Evolutionary conservation across 1,140 invertebrate species (phyloP), one percentile per base, ranked within the genome.

Genomic region (Coenobita brevimanus): DNA sequence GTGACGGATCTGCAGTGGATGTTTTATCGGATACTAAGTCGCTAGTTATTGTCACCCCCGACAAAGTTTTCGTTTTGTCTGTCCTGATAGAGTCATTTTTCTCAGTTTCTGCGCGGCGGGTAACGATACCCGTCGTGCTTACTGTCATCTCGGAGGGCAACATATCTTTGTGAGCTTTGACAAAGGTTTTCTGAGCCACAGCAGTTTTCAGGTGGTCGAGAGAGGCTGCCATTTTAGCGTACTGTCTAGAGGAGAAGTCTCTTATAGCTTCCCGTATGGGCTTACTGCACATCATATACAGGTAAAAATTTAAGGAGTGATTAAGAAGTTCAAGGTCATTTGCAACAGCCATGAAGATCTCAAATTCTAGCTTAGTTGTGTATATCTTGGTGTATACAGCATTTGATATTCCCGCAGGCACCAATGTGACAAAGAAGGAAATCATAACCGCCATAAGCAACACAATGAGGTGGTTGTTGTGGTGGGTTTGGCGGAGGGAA

Each of bases 271-370:
- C 71, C 6, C 89, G 43, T 10, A 90, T 81, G n/a, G 86, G 75
- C 46, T 82, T 90, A 36, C 91, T 92, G 64, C 91, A 92, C 62
- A 92, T 73, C n/a, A 91, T 91, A 50, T 92, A 92, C 21, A 92
- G 80, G 78, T 92, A 92, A 69, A 92, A 92, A 73, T 92, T 92
- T 89, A 92, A 88, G 17, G 91, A 89, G 54, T 92, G 92, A 71
- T 92, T 92, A 21, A 91, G 64, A 0, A 92, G 82, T 80, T 92
- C 92, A 78, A 92, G 79, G 27, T 91, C 73, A 43, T 92, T 92
- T n/a, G 91, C 91, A 27, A 91, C 75, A 6, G 92, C 92, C 75
- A 91, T 89, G 84, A 92, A 92, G 3, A 91, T 38, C 60, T 92
- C 91, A 81, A 92, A 92, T 0, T 87, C 76, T 21, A 91, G 89